Base-by-base conservation (phyloP, 1,140 invertebrate genomes). In the Cepaea nemoralis region DNA sequence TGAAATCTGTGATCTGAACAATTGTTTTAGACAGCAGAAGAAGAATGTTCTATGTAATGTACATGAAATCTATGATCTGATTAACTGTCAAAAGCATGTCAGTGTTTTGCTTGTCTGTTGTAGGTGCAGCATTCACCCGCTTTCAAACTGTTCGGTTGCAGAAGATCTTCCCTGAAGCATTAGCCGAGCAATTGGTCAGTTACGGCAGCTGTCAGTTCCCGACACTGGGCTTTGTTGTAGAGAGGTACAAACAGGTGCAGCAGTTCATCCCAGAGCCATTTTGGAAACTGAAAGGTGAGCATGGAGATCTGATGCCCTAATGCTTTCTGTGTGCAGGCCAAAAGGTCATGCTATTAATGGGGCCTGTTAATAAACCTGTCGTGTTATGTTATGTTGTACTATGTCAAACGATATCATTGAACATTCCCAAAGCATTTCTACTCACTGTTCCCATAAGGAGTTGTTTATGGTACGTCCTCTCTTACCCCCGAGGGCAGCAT, bases 181-280 rank as follows among this genome's bases (percentile, higher is more conserved):
- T 93, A 59, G 88, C 94, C 0, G 94, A 96, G 42, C 94, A 95
- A 89, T 90, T 99, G 0, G 96, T 99, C 37, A 99, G 98, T 91
- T 99, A 98, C 92, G 99, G 99, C 0, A 99, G 99, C 19, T 99
- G 99, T 89, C 99, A 99, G 94, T 99, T 98, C 31, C 99, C 99
- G 19, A 99, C 99, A 0, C 93, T 99, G 24, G 98, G 98, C 14
- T 99, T 99, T 92, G 99, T 99, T 93, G 99, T 99, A 0, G 96
- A 98, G 89, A 94, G 99, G 66, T 98, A 99, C 90, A 99, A 99
- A 92, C 95, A 97, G 89, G 99, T 99, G 81, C 96, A 99, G 89
- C 96, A 96, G 6, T 99, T 99, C 89, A 98, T 99, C 91, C 96
- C 98, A 3, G 98, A 99, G 93, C 94, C 96, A 8, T 99, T 97